These are phyloP conservation scores for Trigoniulus corallinus DNA, from an alignment of 1,140 invertebrate species.

Conservation along the genomic window DNA sequence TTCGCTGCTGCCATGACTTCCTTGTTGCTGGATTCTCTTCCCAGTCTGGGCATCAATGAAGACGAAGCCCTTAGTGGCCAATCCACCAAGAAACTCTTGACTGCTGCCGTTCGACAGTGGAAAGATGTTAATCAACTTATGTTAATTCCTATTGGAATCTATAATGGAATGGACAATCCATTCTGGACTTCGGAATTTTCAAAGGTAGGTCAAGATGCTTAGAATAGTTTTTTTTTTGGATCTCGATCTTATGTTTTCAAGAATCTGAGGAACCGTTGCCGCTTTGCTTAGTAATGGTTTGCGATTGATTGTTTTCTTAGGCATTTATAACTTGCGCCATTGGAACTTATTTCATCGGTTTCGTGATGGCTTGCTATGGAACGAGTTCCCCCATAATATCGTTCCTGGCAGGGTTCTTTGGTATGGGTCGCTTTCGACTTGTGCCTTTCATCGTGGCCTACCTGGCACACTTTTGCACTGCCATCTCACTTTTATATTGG, in stretches of 20 bases:
- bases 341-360: slow-evolving; percentile 77
- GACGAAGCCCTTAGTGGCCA: not conserved
- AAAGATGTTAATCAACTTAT: not conserved
- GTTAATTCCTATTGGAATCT: not conserved
- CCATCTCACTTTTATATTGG: slow-evolving; percentile 67
- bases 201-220: not conserved
- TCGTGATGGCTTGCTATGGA: slow-evolving; percentile 90
- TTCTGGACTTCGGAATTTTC: not conserved
- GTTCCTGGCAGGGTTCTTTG: slow-evolving; percentile 69
- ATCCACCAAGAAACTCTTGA: not conserved
- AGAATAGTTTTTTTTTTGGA: not conserved
- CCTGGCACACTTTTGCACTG: slow-evolving; percentile 53
- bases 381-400: slow-evolving; percentile 76
- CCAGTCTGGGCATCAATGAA: not conserved
- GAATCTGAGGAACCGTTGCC: not conserved
- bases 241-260: too few relatives aligned
- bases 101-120: not conserved
- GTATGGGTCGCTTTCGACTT: slow-evolving; percentile 76
- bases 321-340: slow-evolving; percentile 83
- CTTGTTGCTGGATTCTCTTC: not conserved
- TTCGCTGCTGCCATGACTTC: not conserved
- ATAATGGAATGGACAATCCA: not conserved
- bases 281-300: not conserved
- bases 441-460: slow-evolving; percentile 65
- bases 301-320: slow-evolving; percentile 32